These are phyloP conservation scores for Eonycteris spelaea DNA, from an alignment of 2,113 vertebrate species.

Conservation along the genomic window DNA sequence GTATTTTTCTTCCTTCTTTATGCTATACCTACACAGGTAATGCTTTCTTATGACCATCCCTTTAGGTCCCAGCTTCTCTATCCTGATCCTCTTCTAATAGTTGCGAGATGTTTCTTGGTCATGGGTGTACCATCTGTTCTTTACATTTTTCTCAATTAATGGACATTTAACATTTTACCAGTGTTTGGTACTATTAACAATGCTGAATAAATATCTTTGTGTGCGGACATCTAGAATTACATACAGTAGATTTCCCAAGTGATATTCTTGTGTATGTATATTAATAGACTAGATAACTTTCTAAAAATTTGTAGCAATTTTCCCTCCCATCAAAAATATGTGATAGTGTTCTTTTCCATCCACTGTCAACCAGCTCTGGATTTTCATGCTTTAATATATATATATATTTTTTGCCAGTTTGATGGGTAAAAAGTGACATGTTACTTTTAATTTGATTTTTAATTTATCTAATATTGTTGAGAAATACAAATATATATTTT, in stretches of 20 bases:
- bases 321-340: neutral
- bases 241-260: neutral
- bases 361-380: neutral
- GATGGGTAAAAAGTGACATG: neutral
- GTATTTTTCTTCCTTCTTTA: neutral
- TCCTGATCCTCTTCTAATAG: neutral
- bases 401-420: neutral
- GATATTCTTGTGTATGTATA: neutral
- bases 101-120: neutral
- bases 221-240: neutral
- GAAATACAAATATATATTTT: neutral
- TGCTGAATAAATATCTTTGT: neutral
- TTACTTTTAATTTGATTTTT: neutral
- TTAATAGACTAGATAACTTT: neutral
- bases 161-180: neutral
- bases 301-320: neutral
- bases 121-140: neutral
- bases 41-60: neutral
- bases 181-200: neutral
- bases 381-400: neutral
- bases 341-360: neutral
- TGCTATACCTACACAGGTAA: neutral
- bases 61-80: neutral
- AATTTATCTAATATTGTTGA: neutral
- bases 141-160: neutral